Base-by-base conservation (phyloP, 2,797 vertebrate species). In the Protosalanx chinensis region DNA sequence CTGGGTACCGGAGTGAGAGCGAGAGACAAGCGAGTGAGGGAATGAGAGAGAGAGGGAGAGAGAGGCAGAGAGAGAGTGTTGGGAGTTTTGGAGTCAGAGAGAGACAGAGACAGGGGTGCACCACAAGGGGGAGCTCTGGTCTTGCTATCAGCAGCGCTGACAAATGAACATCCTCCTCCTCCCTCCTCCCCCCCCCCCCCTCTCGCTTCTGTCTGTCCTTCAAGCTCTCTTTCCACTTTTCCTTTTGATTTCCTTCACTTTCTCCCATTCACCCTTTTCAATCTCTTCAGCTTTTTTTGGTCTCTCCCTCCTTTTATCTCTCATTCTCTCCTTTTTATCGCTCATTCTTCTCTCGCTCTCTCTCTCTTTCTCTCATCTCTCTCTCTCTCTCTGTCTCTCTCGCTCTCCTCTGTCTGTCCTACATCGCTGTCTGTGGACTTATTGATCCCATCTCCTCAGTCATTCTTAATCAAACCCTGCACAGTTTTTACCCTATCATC, bases 401-500 rank as follows among this genome's bases (percentile, higher is more conserved):
- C 41, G 41, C 67, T 51, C 13, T 67, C 27, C 27, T 58, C 30
- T 64, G 51, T 70, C 10, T 23, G n/a, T 29, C 59, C 27, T 32
- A 30, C 71, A 27, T 51, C 18, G 4, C 49, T 15, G 15, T 53
- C 49, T 15, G 49, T 7, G 0, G 49, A 15, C 4, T 7, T 53
- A 53, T 53, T 15, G 18, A 61, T 18, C 29, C 68, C 23, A 3
- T 71, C 65, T 68, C 73, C 70, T 30, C 46, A 72, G 65, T 71
- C 59, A 72, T 58, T 30, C 68, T 77, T 60, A 32, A 12, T 64
- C 23, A 29, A 46, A 63, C 78, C 57, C 56, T 27, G 5, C 63
- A 71, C 46, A 51, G 69, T 79, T 80, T 79, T 67, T 81, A 65
- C 79, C 72, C 73, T 68, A 67, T 71, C 10, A 64, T 79, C 77